phyloP scores from a whole-genome alignment of 2,888 invertebrate species.

The Cenopis cana region DNA sequence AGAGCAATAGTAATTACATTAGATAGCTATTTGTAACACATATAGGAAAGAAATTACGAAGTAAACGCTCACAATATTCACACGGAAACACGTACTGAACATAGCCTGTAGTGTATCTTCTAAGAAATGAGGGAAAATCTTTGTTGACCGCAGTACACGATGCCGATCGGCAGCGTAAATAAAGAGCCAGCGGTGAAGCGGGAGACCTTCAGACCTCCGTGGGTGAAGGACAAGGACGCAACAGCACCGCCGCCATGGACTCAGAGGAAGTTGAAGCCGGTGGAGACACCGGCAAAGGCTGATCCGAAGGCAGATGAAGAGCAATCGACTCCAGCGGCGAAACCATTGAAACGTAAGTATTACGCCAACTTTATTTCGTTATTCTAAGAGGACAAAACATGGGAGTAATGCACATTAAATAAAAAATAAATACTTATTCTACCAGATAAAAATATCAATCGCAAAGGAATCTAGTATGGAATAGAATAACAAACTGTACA shows the following conservation, averaged over 20 bases:
- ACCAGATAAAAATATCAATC: no score
- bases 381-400: no score
- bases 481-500: no score
- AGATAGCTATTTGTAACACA: background rate
- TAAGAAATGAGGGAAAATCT: background rate
- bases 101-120: background rate
- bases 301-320: slow-evolving; percentile 57
- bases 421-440: no score
- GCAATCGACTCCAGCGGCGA: slow-evolving; percentile 53
- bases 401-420: no score
- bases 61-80: background rate
- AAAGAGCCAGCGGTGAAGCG: slow-evolving; percentile 84
- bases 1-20: slow-evolving; percentile 21
- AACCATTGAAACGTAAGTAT: slow-evolving; percentile 74
- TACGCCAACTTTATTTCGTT: no score
- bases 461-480: no score
- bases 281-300: slow-evolving; percentile 61
- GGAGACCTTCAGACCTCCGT: slow-evolving; percentile 90
- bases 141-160: slow-evolving; percentile 58
- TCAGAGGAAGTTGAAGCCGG: slow-evolving; percentile 81
- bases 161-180: slow-evolving; percentile 81
- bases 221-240: slow-evolving; percentile 88
- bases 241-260: slow-evolving; percentile 87
- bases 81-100: slow-evolving; percentile 11
- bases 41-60: background rate